Base-by-base conservation (phyloP, 2,888 invertebrate genomes). In the Lydus trimaculatus region DNA sequence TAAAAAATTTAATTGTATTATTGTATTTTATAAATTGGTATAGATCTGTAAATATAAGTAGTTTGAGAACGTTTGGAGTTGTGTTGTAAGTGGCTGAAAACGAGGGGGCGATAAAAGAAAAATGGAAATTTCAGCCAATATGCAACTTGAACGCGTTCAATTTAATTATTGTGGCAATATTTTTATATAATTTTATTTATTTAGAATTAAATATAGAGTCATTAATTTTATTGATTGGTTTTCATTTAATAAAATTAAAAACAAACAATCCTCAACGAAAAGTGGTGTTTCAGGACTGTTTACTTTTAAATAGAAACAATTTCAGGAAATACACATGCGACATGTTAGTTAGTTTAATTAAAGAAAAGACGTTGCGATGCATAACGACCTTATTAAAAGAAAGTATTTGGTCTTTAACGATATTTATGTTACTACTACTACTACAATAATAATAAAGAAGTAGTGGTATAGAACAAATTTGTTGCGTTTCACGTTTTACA, bases 151-250 rank as follows among this genome's bases (percentile, higher is more conserved):
- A 56, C 56, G 56, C 56, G 56, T 13, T 25, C 20, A 20, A n/a
- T 20, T 25, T 56, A 20, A 39, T 63, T 56, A 28, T 31, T 65
- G 73, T 73, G 73, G 74, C 74, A 74, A 73, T 74, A 72, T 70
- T 73, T 73, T 74, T 70, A 72, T 73, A 73, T 73, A 59, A 69
- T 72, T 73, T 72, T 71, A 72, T 73, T 73, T 73, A 73, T 73
- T 73, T 69, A 63, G 69, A 73, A 72, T 73, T 61, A 62, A 63
- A 63, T 48, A 70, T 48, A 70, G 61, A 63, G 36, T 60, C 61
- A 64, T 58, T 67, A 58, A 61, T 58, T 39, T n/a, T 4, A 39
- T 39, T 39, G n/a, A n/a, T n/a, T 31, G 28, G 28, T n/a, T 56
- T 52, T 56, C 48, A 31, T 63, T 48, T 63, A 11, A 4, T 8